Evolutionary conservation across 2,797 vertebrate genomes (phyloP), one percentile per base, ranked within the genome.

Genomic region (Dendrocincla fuliginosa): DNA sequence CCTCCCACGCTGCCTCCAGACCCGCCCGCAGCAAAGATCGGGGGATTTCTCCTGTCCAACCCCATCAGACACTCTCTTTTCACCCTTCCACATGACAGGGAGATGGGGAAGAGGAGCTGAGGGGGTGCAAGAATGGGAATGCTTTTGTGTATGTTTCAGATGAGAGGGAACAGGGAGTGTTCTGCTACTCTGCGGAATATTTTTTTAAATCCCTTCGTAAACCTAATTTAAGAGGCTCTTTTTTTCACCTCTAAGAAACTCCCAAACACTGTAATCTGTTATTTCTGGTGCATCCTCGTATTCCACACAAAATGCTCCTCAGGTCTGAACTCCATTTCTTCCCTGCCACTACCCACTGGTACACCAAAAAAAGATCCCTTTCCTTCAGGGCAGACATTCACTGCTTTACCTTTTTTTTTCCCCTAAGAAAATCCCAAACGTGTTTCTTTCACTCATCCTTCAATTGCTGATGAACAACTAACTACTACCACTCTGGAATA

Each of bases 41-140:
- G 82, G 37, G 60, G 61, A 47, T 75, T 94, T 69, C 82, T 95
- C 75, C 83, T 87, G 93, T 97, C 96, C 61, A 33, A 80, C 60
- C 30, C 22, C 77, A 94, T 96, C 94, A 96, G 78, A 63, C 18
- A 32, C 57, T 71, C 67, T 67, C 69, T 82, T 92, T 90, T 81
- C 42, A 63, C 71, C 89, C 84, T 85, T 93, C 68, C 41, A 61
- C 63, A 22, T 49, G 47, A 74, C 47, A 65, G 65, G 35, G n/a
- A 78, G 85, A 69, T 4, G 13, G 39, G 61, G 57, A 73, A 87
- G 55, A 84, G 69, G 55, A 85, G 47, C 76, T 78, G 61, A 86
- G 61, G 13, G 68, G 61, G 42, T 22, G 89, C 71, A 92, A n/a
- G 70, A 82, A 84, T 25, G 12, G 75, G 50, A 77, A 63, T 78